Conservation (phyloP, 2,888 invertebrate species). For the Amiota minor region DNA sequence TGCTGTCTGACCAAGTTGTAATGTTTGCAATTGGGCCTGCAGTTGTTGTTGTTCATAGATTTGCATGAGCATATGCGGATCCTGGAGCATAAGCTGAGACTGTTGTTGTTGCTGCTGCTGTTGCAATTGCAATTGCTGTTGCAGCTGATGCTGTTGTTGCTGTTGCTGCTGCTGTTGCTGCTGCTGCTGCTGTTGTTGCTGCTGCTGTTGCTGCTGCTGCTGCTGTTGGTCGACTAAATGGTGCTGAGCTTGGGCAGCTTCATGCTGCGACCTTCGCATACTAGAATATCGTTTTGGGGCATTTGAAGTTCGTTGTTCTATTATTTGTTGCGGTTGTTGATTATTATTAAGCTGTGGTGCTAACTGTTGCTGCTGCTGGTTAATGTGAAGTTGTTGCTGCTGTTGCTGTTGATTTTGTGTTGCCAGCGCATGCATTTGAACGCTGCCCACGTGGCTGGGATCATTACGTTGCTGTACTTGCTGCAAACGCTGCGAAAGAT, state of each 20-base stretch:
- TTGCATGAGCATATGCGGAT: slow-evolving; percentile 65
- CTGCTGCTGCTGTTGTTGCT: slow-evolving; percentile 52
- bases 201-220: slow-evolving; percentile 59
- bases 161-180: slow-evolving; percentile 18
- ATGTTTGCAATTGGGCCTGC: slow-evolving; percentile 66
- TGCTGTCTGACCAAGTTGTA: slow-evolving; percentile 58
- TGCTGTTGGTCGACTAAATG: slow-evolving; percentile 55
- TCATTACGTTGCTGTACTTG: slow-evolving; percentile 72
- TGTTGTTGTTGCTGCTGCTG: slow-evolving; percentile 59
- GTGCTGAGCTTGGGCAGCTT: slow-evolving; percentile 54
- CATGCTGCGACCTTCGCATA: slow-evolving; percentile 74
- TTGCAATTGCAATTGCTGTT: slow-evolving; percentile 42
- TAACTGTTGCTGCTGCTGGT: slow-evolving; percentile 39
- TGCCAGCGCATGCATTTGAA: slow-evolving; percentile 72
- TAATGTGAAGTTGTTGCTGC: slow-evolving; percentile 48
- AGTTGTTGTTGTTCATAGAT: slow-evolving; percentile 68
- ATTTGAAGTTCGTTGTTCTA: slow-evolving; percentile 60
- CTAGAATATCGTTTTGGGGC: slow-evolving; percentile 81
- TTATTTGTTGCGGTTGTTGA: slow-evolving; percentile 43
- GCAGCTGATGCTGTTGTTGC: slow-evolving; percentile 48
- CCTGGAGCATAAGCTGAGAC: slow-evolving; percentile 64
- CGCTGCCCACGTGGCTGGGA: slow-evolving; percentile 72
- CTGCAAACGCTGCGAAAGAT: slow-evolving; percentile 69
- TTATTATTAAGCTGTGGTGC: slow-evolving; percentile 37
- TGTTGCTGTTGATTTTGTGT: slow-evolving; percentile 63